Percentiles rank a stretch among this genome's conserved stretches.
These are phyloP conservation scores for Synodontis membranacea DNA, from an alignment of 2,113 vertebrate genomes.

Conservation along the genomic window DNA sequence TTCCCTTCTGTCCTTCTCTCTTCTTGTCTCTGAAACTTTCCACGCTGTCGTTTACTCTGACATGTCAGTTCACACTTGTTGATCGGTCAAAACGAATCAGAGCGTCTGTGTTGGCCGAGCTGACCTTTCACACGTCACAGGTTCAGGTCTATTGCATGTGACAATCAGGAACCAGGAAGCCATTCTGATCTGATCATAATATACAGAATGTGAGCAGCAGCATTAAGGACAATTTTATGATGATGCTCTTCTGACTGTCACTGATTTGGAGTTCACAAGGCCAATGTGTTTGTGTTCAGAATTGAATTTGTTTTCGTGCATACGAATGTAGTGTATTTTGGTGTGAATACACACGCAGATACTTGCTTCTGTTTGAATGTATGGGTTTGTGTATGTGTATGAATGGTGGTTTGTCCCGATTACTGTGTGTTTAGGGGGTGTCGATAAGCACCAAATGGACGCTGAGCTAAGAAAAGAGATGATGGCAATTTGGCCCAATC, in stretches of 20 bases:
- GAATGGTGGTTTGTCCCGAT: conserved; percentile 39
- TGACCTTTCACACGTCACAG: neutral
- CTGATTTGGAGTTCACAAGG: neutral
- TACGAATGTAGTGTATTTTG: neutral
- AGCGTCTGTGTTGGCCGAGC: neutral
- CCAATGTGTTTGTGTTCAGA: neutral
- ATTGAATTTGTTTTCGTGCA: neutral
- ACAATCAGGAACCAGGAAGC: neutral
- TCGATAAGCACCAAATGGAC: conserved; percentile 96
- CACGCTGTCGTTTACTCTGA: neutral
- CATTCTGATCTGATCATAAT: neutral
- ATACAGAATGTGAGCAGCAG: neutral
- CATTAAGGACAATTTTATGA: neutral
- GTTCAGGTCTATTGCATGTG: neutral
- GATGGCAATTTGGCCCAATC: conserved; percentile 97
- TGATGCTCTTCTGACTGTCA: neutral
- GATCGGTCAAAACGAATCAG: neutral
- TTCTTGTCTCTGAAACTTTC: neutral
- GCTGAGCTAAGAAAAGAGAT: conserved; percentile 92
- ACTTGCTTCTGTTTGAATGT: neutral
- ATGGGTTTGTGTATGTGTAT: neutral
- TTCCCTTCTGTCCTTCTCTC: conserved; percentile 42
- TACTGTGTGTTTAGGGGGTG: conserved; percentile 74
- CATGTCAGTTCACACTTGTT: neutral
- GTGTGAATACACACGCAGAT: neutral